phyloP scores from a whole-genome alignment of 1,140 invertebrate species.

The Dreissena polymorpha region DNA sequence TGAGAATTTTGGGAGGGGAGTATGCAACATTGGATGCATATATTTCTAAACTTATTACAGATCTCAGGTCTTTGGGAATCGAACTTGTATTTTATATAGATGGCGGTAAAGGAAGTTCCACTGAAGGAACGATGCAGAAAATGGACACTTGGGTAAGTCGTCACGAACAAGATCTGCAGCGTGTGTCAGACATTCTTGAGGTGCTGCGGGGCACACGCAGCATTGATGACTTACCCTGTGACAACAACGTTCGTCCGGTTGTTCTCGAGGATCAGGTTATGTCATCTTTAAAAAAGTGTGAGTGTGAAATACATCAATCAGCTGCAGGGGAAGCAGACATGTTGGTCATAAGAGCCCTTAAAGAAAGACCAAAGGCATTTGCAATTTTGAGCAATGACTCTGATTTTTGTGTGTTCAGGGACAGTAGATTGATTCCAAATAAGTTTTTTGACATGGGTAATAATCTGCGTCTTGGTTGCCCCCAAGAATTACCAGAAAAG shows the following conservation, averaged over 20 bases:
- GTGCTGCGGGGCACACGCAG: constrained; percentile 62
- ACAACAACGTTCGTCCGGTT: constrained; percentile 65
- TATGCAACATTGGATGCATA: constrained; percentile 68
- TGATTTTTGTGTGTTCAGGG: constrained; percentile 76
- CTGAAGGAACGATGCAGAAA: constrained; percentile 64
- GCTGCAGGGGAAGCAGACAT: constrained; percentile 73
- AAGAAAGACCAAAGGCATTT: constrained; percentile 68
- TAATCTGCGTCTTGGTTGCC: constrained; percentile 66
- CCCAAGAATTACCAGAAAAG: constrained; percentile 61
- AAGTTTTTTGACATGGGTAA: constrained; percentile 73
- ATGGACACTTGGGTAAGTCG: constrained; percentile 71
- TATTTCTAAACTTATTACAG: constrained; percentile 67
- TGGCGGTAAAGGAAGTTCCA: constrained; percentile 70
- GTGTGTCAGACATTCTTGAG: constrained; percentile 63
- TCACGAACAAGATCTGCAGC: constrained; percentile 64
- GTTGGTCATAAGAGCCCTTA: constrained; percentile 69
- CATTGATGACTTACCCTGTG: constrained; percentile 58
- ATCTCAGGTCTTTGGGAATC: constrained; percentile 69
- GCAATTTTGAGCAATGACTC: constrained; percentile 76
- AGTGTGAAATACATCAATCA: constrained; percentile 69
- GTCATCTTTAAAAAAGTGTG: constrained; percentile 64
- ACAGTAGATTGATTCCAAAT: constrained; percentile 69
- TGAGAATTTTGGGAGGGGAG: constrained; percentile 72
- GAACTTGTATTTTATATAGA: constrained; percentile 72
- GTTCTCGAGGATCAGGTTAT: constrained; percentile 70